phyloP scores from a whole-genome alignment of 2,888 invertebrate species.

The Notodonta dromedarius region DNA sequence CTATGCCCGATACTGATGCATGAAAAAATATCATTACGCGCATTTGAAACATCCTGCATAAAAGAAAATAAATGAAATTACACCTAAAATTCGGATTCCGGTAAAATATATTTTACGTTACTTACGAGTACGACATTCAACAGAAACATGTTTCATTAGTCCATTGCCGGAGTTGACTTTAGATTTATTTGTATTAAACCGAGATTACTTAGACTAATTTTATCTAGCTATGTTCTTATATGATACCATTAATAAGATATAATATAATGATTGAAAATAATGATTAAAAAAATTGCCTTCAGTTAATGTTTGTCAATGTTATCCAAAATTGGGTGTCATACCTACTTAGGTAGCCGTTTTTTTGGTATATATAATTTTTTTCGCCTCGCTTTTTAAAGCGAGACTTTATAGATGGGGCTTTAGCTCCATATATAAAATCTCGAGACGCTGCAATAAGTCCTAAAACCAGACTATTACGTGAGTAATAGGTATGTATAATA shows the following conservation, averaged over 20 bases:
- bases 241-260: too few relatives aligned
- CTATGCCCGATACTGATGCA: too few relatives aligned
- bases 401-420: too few relatives aligned
- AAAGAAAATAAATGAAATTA: neutral
- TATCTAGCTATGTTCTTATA: conserved; percentile 2
- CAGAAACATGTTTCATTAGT: conserved; percentile 18
- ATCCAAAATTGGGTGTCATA: neutral
- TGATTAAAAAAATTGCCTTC: too few relatives aligned
- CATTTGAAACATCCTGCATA: too few relatives aligned
- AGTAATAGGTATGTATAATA: conserved; percentile 12
- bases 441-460: neutral
- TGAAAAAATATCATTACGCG: too few relatives aligned
- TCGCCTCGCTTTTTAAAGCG: neutral
- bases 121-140: conserved; percentile 7
- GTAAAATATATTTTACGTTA: neutral
- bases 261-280: too few relatives aligned
- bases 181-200: conserved; percentile 15
- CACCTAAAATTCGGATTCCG: neutral
- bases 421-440: neutral
- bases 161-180: conserved; percentile 10
- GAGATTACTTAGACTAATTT: conserved; percentile 10
- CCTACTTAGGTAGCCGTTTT: neutral
- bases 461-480: conserved; percentile 15
- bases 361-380: too few relatives aligned
- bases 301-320: neutral